Evolutionary conservation across 2,888 invertebrate species (phyloP), one percentile per base, ranked within the genome.

Genomic region (Drosophila quasianomalipes): DNA sequence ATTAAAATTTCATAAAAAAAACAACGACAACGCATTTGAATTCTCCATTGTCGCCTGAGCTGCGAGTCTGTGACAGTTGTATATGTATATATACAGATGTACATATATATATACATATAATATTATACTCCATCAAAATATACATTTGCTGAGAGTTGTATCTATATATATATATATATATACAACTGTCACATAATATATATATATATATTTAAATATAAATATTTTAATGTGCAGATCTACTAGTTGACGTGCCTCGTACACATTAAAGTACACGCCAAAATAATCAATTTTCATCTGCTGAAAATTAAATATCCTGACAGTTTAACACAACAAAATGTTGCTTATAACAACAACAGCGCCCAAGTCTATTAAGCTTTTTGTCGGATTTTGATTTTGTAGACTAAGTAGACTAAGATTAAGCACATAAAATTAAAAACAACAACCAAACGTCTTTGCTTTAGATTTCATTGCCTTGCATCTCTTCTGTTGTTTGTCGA

Each of bases 1-100:
- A 91, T 90, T 90, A 91, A 87, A 87, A 87, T 82, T 85, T 76
- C 82, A 89, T 91, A 82, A 75, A 90, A 86, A 44, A 82, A 60
- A 65, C 53, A 69, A 68, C 72, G 70, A 61, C 70, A 67, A n/a
- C 41, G 69, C 62, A 83, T 83, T 79, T 86, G 91, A 90, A 86
- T 90, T 75, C 70, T 70, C 72, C 82, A 89, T 86, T 89, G 83
- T 76, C 82, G 74, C 62, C 64, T 30, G 54, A 67, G 47, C 59
- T 59, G 39, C 57, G 57, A 82, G 74, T 63, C 58, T 58, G 66
- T 71, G 83, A 74, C 90, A 85, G 79, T 78, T 84, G 67, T 37
- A 22, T 60, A 47, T 70, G 58, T 41, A 22, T 44, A 10, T 6
- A n/a, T 41, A 37, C 22, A 22, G 22, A 22, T 22, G 22, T 37